phyloP scores from a whole-genome alignment of 2,797 vertebrate species.

The Melanotaenia boesemani region DNA sequence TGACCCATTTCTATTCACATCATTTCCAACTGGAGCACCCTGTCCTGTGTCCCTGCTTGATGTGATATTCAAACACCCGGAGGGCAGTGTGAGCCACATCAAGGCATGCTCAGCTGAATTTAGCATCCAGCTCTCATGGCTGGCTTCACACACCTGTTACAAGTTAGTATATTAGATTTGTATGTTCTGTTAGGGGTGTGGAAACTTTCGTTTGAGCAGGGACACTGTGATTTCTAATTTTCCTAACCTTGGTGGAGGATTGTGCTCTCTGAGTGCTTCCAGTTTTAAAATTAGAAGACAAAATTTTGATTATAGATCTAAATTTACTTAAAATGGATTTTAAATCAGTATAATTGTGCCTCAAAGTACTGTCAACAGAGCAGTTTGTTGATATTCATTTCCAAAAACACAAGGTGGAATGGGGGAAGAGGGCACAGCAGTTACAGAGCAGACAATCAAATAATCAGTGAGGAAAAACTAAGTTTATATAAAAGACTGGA shows the following conservation, averaged over 20 bases:
- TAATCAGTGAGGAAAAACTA: too few species aligned
- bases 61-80: conserved; percentile 62
- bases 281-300: too few species aligned
- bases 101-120: conserved; percentile 38
- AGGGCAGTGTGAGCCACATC: conserved; percentile 36
- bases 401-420: too few species aligned
- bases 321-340: too few species aligned
- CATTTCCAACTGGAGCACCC: conserved; percentile 35
- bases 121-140: conserved; percentile 15
- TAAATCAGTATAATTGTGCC: too few species aligned
- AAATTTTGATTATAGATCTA: too few species aligned
- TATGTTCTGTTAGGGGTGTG: neutral
- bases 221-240: neutral
- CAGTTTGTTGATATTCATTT: too few species aligned
- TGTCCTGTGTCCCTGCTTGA: conserved; percentile 48
- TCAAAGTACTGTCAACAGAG: too few species aligned
- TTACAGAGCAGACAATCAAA: too few species aligned
- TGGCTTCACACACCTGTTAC: conserved; percentile 11
- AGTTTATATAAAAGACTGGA: too few species aligned
- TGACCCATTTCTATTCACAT: conserved; percentile 56
- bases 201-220: neutral
- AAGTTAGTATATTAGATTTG: conserved; percentile 1
- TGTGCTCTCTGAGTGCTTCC: too few species aligned
- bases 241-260: neutral
- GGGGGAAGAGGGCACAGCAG: too few species aligned